phyloP scores from a whole-genome alignment of 2,888 invertebrate genomes.

The Drosophila sordidula region DNA sequence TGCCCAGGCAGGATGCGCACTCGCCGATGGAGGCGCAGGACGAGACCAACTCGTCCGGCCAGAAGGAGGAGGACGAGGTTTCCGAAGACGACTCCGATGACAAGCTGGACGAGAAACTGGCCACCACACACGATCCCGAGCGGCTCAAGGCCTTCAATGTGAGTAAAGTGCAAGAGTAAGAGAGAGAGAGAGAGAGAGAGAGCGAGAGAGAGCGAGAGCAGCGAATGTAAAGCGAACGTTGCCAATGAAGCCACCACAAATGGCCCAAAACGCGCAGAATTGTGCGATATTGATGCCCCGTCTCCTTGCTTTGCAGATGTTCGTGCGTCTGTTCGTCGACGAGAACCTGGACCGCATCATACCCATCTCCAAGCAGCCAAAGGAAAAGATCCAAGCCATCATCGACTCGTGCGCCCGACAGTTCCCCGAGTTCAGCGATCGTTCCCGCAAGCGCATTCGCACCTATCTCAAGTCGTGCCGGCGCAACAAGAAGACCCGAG shows the following conservation, averaged over 20 bases:
- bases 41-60: slow-evolving; percentile 94
- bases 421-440: slow-evolving; percentile 98
- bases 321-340: slow-evolving; percentile 97
- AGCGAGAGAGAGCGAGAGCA: slow-evolving; percentile 7
- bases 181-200: slow-evolving; percentile 31
- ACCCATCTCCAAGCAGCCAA: slow-evolving; percentile 98
- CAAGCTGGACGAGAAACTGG: slow-evolving; percentile 92
- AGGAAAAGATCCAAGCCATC: slow-evolving; percentile 98
- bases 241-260: slow-evolving; percentile 60
- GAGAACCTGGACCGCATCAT: slow-evolving; percentile 98
- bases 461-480: slow-evolving; percentile 98
- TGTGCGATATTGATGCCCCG: background rate
- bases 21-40: slow-evolving; percentile 88
- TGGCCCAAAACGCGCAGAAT: background rate
- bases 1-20: slow-evolving; percentile 87
- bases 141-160: slow-evolving; percentile 98
- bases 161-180: slow-evolving; percentile 84
- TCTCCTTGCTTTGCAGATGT: slow-evolving; percentile 90
- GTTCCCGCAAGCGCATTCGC: slow-evolving; percentile 96
- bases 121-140: slow-evolving; percentile 93
- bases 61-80: slow-evolving; percentile 93
- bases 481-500: slow-evolving; percentile 96
- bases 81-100: slow-evolving; percentile 96
- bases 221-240: slow-evolving; percentile 77
- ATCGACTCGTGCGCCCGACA: slow-evolving; percentile 98